phyloP scores from a whole-genome alignment of 2,797 vertebrate species.

The Ptychobarbus kaznakovi region DNA sequence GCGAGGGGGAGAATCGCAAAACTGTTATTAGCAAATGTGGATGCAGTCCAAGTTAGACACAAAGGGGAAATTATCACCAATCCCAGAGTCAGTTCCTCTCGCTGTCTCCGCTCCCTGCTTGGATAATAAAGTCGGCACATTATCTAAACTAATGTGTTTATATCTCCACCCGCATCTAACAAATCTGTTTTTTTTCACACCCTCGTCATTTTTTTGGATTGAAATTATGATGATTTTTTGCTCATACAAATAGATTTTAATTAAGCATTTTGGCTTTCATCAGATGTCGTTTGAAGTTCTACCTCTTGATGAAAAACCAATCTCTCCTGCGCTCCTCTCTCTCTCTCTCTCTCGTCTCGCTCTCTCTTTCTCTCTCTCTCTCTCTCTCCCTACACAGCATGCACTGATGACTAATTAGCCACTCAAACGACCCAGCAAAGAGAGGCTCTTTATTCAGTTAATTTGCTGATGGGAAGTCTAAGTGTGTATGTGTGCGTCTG shows the following conservation, averaged over 20 bases:
- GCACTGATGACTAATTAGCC: constrained; percentile 68
- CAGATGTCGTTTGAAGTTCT: constrained; percentile 79
- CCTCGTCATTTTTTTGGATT: constrained; percentile 64
- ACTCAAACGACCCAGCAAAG: constrained; percentile 66
- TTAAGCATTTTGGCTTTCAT: constrained; percentile 80
- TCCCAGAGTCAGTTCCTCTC: constrained; percentile 64
- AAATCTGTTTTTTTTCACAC: constrained; percentile 54
- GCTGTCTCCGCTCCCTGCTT: constrained; percentile 44
- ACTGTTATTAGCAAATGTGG: constrained; percentile 70
- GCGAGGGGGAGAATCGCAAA: constrained; percentile 49
- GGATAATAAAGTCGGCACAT: constrained; percentile 65
- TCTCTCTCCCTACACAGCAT: constrained; percentile 70
- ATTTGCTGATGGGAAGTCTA: constrained; percentile 64
- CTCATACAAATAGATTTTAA: constrained; percentile 80
- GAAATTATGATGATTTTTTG: constrained; percentile 69
- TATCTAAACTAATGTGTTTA: constrained; percentile 66
- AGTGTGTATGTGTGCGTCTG: no score
- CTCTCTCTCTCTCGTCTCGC: constrained; percentile 14
- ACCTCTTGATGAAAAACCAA: constrained; percentile 76
- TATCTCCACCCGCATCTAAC: constrained; percentile 60
- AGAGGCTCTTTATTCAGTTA: constrained; percentile 66
- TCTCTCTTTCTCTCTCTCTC: constrained; percentile 30
- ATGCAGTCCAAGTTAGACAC: constrained; percentile 64
- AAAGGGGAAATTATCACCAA: constrained; percentile 67
- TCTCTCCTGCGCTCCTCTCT: constrained; percentile 52